Percentiles rank a stretch among this genome's conserved stretches.
Conservation (phyloP, 2,888 invertebrate species). For the Sinhomidia bicolor region DNA sequence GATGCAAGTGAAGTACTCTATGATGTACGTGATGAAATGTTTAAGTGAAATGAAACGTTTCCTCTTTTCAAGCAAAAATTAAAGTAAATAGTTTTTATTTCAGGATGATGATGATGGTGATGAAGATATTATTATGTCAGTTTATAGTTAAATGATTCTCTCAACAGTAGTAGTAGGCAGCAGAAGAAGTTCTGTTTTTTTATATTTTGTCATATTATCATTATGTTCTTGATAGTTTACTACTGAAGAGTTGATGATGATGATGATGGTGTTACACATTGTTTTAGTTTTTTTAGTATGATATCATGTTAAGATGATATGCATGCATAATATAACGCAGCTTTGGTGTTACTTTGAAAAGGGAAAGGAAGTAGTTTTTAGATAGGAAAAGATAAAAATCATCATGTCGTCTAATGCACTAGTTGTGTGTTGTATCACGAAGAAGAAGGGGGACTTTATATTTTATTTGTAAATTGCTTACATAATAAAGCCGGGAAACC, state of each 20-base stretch:
- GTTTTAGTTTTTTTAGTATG: conserved; percentile 5
- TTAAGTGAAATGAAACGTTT: conserved; percentile 65
- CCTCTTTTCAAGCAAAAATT: conserved; percentile 43
- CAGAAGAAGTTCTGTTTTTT: not conserved
- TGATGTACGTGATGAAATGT: conserved; percentile 48
- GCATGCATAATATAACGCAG: not conserved
- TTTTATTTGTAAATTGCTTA: not conserved
- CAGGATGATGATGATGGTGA: no score
- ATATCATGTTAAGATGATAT: not conserved
- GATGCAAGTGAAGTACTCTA: not conserved
- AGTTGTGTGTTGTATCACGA: not conserved
- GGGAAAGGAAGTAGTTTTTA: conserved; percentile 39
- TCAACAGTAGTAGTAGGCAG: not conserved
- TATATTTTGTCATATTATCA: not conserved
- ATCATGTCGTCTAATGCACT: not conserved
- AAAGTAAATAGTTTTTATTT: not conserved
- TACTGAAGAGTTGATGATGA: no score
- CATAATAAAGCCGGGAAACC: conserved; percentile 3
- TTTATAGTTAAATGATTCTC: no score
- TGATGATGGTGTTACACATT: not conserved
- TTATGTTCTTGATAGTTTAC: not conserved
- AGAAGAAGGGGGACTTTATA: conserved; percentile 6
- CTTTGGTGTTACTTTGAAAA: not conserved
- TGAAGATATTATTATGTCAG: not conserved
- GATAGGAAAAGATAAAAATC: conserved; percentile 42